phyloP scores from a whole-genome alignment of 2,888 invertebrate species.

The Calliopum simillimum region DNA sequence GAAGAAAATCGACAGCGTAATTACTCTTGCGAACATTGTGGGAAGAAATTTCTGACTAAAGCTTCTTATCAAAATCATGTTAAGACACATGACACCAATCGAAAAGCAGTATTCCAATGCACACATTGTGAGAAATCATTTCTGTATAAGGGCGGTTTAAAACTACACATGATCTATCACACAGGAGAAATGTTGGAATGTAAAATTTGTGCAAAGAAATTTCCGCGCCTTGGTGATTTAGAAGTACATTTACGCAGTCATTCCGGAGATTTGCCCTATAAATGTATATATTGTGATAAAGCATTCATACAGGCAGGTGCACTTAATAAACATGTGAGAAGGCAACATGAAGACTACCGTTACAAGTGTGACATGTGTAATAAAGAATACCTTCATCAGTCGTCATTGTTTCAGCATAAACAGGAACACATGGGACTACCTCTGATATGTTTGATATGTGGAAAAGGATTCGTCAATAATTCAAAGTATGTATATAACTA shows the following conservation, averaged over 20 bases:
- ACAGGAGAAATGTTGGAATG: slow-evolving; percentile 46
- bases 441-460: slow-evolving; percentile 38
- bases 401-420: slow-evolving; percentile 36
- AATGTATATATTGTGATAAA: slow-evolving; percentile 46
- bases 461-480: slow-evolving; percentile 37
- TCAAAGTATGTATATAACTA: slow-evolving; percentile 35
- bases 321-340: slow-evolving; percentile 45
- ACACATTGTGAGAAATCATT: slow-evolving; percentile 47
- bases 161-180: slow-evolving; percentile 46
- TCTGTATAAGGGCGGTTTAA: slow-evolving; percentile 47
- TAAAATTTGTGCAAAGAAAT: slow-evolving; percentile 46
- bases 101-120: slow-evolving; percentile 43
- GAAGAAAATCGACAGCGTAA: slow-evolving; percentile 46
- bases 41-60: slow-evolving; percentile 46
- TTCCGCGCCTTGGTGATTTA: slow-evolving; percentile 47
- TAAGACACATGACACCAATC: slow-evolving; percentile 44
- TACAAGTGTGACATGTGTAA: slow-evolving; percentile 47
- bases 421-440: slow-evolving; percentile 40
- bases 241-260: slow-evolving; percentile 48
- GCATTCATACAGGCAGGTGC: slow-evolving; percentile 36
- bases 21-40: slow-evolving; percentile 46
- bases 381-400: slow-evolving; percentile 42
- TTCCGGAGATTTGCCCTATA: slow-evolving; percentile 48
- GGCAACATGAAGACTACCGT: slow-evolving; percentile 46
- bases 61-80: slow-evolving; percentile 44